These are phyloP conservation scores for Melipona bicolor DNA, from an alignment of 2,888 invertebrate genomes.

Conservation along the genomic window DNA sequence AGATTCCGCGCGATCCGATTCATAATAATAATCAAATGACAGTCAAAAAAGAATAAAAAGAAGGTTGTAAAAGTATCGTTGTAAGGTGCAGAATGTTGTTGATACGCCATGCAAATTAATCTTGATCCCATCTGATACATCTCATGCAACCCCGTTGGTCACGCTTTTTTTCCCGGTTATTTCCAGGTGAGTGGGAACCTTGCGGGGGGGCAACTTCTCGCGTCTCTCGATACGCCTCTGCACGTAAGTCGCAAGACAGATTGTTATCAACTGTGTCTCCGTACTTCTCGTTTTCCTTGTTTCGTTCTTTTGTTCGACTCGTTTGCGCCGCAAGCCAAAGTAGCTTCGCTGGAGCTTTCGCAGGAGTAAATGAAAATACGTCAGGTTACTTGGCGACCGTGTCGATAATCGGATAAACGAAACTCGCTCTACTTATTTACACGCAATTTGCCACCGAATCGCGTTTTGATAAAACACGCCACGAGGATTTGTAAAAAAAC, in stretches of 20 bases:
- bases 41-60: background rate
- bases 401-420: background rate
- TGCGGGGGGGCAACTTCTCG: conserved; percentile 81
- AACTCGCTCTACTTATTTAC: background rate
- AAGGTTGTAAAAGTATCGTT: conserved; percentile 2
- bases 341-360: conserved; percentile 46
- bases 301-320: conserved; percentile 24
- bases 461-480: background rate
- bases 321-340: conserved; percentile 28
- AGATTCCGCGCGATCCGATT: background rate
- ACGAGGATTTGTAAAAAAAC: background rate
- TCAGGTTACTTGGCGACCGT: background rate
- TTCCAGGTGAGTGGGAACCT: conserved; percentile 83
- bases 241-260: conserved; percentile 81
- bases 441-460: background rate
- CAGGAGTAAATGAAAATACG: conserved; percentile 1
- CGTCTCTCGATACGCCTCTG: conserved; percentile 80
- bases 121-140: conserved; percentile 59
- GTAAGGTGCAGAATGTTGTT: conserved; percentile 10
- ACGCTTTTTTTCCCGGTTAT: conserved; percentile 81
- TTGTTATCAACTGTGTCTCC: conserved; percentile 67
- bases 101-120: conserved; percentile 29
- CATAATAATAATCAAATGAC: background rate
- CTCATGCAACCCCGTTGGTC: conserved; percentile 73
- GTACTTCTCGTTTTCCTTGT: conserved; percentile 36